These are phyloP conservation scores for Platorchestia sp. DNA, from an alignment of 1,140 invertebrate genomes.

Conservation along the genomic window DNA sequence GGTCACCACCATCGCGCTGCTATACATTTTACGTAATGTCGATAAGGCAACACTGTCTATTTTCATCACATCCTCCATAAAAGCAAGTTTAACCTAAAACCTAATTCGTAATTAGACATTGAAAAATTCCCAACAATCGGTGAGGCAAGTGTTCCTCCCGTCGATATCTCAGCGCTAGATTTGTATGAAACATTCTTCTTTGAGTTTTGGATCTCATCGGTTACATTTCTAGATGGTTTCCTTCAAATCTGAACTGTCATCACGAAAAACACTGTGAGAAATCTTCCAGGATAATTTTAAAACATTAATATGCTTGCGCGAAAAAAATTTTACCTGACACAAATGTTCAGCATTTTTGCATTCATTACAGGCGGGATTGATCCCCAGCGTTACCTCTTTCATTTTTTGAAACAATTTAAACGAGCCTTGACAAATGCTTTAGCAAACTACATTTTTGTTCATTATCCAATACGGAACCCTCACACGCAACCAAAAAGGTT, in stretches of 20 bases:
- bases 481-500: background rate
- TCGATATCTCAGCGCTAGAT: too few species aligned
- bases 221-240: too few species aligned
- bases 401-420: background rate
- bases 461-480: background rate
- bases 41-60: background rate
- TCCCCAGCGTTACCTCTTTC: background rate
- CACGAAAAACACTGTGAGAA: too few species aligned
- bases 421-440: background rate
- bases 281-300: too few species aligned
- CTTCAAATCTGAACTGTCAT: too few species aligned
- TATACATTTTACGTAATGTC: background rate
- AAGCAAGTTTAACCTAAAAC: background rate
- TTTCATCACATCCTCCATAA: background rate
- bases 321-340: too few species aligned
- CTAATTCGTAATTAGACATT: background rate
- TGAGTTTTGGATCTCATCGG: too few species aligned
- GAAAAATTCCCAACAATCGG: too few species aligned
- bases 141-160: too few species aligned
- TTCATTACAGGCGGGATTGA: background rate
- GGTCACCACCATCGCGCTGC: background rate
- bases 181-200: too few species aligned
- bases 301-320: too few species aligned
- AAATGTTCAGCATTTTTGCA: too few species aligned
- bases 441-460: background rate